Conservation (phyloP, 2,113 vertebrate species). For the Callorhinus ursinus region DNA sequence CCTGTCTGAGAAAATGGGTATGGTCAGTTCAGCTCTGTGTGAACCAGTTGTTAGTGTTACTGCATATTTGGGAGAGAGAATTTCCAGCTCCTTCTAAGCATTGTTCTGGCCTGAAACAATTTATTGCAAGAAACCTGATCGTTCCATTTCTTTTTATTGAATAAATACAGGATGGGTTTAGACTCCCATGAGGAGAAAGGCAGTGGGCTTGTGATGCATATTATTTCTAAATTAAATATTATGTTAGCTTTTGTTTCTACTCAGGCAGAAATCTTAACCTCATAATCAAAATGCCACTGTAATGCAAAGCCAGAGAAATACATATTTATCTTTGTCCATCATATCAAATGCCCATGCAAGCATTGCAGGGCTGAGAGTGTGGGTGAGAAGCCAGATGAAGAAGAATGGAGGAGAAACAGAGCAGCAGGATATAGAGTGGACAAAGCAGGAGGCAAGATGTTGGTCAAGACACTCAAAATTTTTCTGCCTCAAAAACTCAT, state of each 20-base stretch:
- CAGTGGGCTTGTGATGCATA: not conserved
- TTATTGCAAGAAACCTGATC: not conserved
- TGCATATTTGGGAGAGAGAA: not conserved
- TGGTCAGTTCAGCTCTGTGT: not conserved
- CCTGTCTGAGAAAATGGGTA: not conserved
- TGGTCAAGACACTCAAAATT: not conserved
- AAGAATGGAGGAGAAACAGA: not conserved
- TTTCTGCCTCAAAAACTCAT: not conserved
- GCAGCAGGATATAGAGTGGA: not conserved
- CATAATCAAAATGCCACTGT: not conserved
- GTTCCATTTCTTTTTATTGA: slow-evolving; percentile 54
- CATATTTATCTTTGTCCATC: not conserved
- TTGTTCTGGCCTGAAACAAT: not conserved
- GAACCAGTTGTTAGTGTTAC: not conserved
- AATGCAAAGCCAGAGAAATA: not conserved
- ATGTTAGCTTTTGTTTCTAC: slow-evolving; percentile 21
- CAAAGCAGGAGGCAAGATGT: not conserved
- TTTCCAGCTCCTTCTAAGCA: not conserved
- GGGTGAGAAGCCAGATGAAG: not conserved
- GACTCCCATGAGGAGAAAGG: not conserved
- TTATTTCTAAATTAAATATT: slow-evolving; percentile 65
- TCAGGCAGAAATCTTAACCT: slow-evolving; percentile 46
- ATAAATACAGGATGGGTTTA: slow-evolving; percentile 16
- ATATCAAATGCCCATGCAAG: not conserved
- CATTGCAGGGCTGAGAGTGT: not conserved